Evolutionary conservation across 92 coral and sea anemone species (phyloP).

Genomic region (Blastomussa wellsi): DNA sequence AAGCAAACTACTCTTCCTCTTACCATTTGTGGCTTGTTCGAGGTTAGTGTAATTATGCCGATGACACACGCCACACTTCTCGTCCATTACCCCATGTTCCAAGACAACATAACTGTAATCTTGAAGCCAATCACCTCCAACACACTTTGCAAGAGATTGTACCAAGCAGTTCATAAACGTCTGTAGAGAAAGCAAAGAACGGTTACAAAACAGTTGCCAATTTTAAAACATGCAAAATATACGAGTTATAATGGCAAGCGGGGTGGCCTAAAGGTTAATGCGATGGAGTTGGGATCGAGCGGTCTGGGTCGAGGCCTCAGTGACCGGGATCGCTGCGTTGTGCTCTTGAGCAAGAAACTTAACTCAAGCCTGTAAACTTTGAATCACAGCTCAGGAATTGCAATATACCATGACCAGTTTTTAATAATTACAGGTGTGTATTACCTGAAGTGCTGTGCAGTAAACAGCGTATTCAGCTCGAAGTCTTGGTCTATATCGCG

Average conservation of each 20-base stretch:
- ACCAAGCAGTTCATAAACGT: slow-evolving; percentile 67
- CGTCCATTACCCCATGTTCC: slow-evolving; percentile 87
- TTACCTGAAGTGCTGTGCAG: slow-evolving; percentile 67
- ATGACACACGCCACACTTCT: slow-evolving; percentile 61
- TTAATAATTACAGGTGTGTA: too few relatives aligned
- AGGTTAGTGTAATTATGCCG: slow-evolving; percentile 47
- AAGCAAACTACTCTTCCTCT: too few relatives aligned
- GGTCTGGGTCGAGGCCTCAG: too few relatives aligned
- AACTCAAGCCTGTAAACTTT: too few relatives aligned
- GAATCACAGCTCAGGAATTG: too few relatives aligned
- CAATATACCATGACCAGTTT: too few relatives aligned
- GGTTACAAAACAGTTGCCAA: neutral
- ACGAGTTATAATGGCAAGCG: too few relatives aligned
- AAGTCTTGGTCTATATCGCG: neutral
- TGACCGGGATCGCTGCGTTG: too few relatives aligned
- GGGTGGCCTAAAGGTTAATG: too few relatives aligned
- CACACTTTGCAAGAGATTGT: slow-evolving; percentile 13
- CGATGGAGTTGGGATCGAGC: too few relatives aligned
- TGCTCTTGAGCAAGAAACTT: too few relatives aligned
- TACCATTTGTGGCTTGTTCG: slow-evolving; percentile 45
- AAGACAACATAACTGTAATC: slow-evolving; percentile 71
- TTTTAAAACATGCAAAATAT: neutral
- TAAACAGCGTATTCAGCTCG: slow-evolving; percentile 2
- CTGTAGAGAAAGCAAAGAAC: slow-evolving; percentile 30
- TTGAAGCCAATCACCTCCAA: slow-evolving; percentile 57